Conservation (phyloP, 2,888 invertebrate genomes). For the Biston stratarius region DNA sequence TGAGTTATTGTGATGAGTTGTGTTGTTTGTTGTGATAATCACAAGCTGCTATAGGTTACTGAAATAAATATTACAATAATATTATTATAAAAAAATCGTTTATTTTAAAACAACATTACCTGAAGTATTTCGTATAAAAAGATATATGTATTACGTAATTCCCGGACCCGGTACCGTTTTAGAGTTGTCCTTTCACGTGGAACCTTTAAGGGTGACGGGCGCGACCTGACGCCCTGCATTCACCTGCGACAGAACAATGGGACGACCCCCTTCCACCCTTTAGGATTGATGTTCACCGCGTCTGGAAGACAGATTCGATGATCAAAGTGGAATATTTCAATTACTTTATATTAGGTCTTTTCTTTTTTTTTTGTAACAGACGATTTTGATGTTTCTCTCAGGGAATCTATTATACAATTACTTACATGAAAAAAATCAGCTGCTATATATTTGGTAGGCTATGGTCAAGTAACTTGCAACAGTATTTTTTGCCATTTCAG, state of each 20-base stretch:
- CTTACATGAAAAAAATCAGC: too few relatives aligned
- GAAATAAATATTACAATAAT: too few relatives aligned
- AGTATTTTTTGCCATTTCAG: too few relatives aligned
- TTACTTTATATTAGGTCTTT: conserved; percentile 2
- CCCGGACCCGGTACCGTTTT: conserved; percentile 35
- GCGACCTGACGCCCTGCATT: conserved; percentile 61
- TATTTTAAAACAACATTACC: too few relatives aligned
- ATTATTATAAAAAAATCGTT: too few relatives aligned
- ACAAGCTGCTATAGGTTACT: too few relatives aligned
- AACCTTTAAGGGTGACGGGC: conserved; percentile 44
- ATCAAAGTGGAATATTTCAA: conserved; percentile 7
- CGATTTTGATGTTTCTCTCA: neutral
- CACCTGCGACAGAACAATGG: conserved; percentile 65
- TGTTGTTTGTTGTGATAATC: too few relatives aligned
- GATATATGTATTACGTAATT: neutral
- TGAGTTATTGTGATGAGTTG: too few relatives aligned
- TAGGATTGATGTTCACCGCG: conserved; percentile 22
- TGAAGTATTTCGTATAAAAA: too few relatives aligned
- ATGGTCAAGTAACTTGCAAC: too few relatives aligned
- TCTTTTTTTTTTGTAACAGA: neutral
- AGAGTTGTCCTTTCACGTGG: conserved; percentile 41
- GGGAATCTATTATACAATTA: neutral
- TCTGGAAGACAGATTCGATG: conserved; percentile 6
- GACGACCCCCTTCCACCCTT: conserved; percentile 38
- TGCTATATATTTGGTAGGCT: too few relatives aligned